Evolutionary conservation across 1,140 invertebrate species (phyloP).

Genomic region (Rhyacophila brunnea): DNA sequence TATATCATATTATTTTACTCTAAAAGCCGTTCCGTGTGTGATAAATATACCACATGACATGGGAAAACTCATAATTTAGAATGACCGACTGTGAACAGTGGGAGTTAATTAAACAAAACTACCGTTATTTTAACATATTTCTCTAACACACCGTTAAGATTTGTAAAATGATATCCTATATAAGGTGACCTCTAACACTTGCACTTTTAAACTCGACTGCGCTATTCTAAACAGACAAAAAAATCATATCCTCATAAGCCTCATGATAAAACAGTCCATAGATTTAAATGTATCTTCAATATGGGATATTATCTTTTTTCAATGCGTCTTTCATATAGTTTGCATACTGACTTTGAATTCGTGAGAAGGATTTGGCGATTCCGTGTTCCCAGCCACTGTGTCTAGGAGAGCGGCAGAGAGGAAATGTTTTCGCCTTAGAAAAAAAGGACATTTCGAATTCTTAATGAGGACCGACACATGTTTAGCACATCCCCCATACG

Average conservation of each 20-base stretch:
- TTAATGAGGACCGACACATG: constrained; percentile 36
- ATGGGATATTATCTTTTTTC: too few relatives aligned
- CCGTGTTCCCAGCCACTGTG: constrained; percentile 21
- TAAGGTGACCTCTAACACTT: constrained; percentile 21
- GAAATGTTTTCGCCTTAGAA: constrained; percentile 17
- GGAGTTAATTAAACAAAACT: constrained; percentile 7
- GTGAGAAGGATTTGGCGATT: constrained; percentile 4
- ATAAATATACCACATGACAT: constrained; percentile 9
- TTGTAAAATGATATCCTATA: constrained; percentile 28
- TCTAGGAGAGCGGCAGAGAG: constrained; percentile 24
- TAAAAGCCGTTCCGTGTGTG: too few relatives aligned
- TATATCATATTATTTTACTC: too few relatives aligned
- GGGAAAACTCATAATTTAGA: constrained; percentile 22
- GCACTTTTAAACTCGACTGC: constrained; percentile 1
- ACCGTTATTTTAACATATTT: constrained; percentile 30
- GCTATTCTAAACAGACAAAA: background rate
- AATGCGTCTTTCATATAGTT: too few relatives aligned
- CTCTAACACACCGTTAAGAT: constrained; percentile 7
- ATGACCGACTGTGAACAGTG: constrained; percentile 1
- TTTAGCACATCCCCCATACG: constrained; percentile 33
- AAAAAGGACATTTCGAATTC: constrained; percentile 28
- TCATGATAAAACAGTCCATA: background rate
- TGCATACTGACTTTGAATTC: background rate
- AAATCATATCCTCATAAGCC: background rate
- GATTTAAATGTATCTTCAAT: background rate